Conservation (phyloP, 2,113 vertebrate species). For the Phoenicopterus ruber region DNA sequence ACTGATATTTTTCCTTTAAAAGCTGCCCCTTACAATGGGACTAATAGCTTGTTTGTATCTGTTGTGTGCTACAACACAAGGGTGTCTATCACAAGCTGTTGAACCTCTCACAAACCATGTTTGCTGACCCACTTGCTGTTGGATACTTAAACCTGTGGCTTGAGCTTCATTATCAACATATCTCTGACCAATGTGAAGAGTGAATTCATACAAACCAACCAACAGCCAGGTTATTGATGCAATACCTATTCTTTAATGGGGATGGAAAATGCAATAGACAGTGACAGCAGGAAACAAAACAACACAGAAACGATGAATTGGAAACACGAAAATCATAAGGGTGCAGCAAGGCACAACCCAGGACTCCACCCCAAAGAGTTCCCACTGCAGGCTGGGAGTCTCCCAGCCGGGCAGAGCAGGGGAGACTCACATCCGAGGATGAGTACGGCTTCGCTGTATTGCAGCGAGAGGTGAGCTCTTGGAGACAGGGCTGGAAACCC, state of each 20-base stretch:
- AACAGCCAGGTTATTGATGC: background rate
- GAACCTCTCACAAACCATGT: rapidly evolving
- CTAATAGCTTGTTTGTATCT: rapidly evolving
- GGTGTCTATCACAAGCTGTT: rapidly evolving
- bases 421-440: rapidly evolving
- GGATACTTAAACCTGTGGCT: background rate
- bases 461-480: rapidly evolving
- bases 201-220: background rate
- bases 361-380: background rate
- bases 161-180: background rate
- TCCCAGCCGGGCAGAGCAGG: background rate
- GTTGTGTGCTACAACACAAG: too few species aligned
- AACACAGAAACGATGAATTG: background rate
- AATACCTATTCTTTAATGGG: background rate
- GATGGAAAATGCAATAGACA: background rate
- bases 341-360: background rate
- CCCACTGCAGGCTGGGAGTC: too few species aligned
- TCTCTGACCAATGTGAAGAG: rapidly evolving
- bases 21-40: rapidly evolving
- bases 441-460: rapidly evolving
- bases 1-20: background rate
- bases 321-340: rapidly evolving
- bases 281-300: background rate
- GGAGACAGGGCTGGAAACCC: background rate
- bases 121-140: rapidly evolving